These are phyloP conservation scores for Pimpla rufipes DNA, from an alignment of 2,888 invertebrate genomes.

Conservation along the genomic window DNA sequence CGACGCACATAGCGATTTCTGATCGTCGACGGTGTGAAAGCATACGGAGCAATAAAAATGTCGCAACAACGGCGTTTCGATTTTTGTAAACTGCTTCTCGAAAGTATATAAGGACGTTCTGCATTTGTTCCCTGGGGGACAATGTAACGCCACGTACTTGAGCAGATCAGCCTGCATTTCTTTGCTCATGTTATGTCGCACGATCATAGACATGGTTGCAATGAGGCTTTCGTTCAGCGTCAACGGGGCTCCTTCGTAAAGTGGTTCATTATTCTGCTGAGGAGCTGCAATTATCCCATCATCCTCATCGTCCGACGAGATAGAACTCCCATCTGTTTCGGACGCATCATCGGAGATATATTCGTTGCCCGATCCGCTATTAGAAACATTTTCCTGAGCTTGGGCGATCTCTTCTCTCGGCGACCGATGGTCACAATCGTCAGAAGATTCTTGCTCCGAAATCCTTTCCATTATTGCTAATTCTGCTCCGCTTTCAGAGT, in stretches of 20 bases:
- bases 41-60: slow-evolving; percentile 4
- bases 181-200: background rate
- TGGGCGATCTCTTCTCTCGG: too few species aligned
- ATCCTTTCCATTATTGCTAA: too few species aligned
- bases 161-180: background rate
- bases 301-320: background rate
- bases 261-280: slow-evolving; percentile 8
- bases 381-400: too few species aligned
- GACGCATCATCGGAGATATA: too few species aligned
- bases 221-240: background rate
- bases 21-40: background rate
- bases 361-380: too few species aligned
- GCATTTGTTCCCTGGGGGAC: slow-evolving; percentile 4
- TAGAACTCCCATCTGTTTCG: too few species aligned
- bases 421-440: too few species aligned
- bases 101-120: background rate
- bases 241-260: slow-evolving; percentile 1
- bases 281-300: background rate
- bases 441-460: too few species aligned
- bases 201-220: background rate
- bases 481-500: too few species aligned
- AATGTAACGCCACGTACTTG: background rate
- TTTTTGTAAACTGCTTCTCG: background rate
- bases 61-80: background rate
- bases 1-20: background rate